Evolutionary conservation across 2,888 invertebrate genomes (phyloP).

Genomic region (Spodoptera littoralis): DNA sequence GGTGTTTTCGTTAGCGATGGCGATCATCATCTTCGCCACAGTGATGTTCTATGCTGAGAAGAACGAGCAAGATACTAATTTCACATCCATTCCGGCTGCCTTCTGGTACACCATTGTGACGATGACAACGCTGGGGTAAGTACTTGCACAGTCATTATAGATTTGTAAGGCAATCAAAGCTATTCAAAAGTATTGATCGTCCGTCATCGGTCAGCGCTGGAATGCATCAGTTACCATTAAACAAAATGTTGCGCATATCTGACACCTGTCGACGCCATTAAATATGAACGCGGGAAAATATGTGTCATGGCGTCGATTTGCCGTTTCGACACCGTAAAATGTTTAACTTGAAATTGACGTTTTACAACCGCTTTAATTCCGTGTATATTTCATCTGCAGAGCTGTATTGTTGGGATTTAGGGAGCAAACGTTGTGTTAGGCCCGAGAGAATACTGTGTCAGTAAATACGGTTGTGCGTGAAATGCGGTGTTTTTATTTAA

Average conservation of each 20-base stretch:
- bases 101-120: slow-evolving; percentile 99
- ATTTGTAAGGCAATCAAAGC: slow-evolving; percentile 26
- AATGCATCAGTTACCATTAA: slow-evolving; percentile 46
- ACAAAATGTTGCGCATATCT: slow-evolving; percentile 59
- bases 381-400: slow-evolving; percentile 33
- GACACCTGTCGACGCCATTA: slow-evolving; percentile 84
- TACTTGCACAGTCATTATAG: slow-evolving; percentile 63
- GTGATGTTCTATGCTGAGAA: slow-evolving; percentile 99
- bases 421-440: slow-evolving; percentile 23
- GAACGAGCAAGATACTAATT: slow-evolving; percentile 98
- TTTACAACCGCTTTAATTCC: slow-evolving; percentile 51
- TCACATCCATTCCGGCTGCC: slow-evolving; percentile 99
- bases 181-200: slow-evolving; percentile 29
- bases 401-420: slow-evolving; percentile 22
- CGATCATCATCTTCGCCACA: slow-evolving; percentile 99
- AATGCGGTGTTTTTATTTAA: slow-evolving; percentile 53
- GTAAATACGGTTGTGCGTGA: slow-evolving; percentile 38
- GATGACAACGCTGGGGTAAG: slow-evolving; percentile 99
- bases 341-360: slow-evolving; percentile 56
- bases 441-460: slow-evolving; percentile 24
- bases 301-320: slow-evolving; percentile 79
- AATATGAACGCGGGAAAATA: slow-evolving; percentile 80
- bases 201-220: slow-evolving; percentile 35
- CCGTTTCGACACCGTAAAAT: slow-evolving; percentile 60
- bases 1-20: slow-evolving; percentile 99